Evolutionary conservation across 64 coral and sea anemone species (phyloP).

Genomic region (Dendrophyllia cribrosa): DNA sequence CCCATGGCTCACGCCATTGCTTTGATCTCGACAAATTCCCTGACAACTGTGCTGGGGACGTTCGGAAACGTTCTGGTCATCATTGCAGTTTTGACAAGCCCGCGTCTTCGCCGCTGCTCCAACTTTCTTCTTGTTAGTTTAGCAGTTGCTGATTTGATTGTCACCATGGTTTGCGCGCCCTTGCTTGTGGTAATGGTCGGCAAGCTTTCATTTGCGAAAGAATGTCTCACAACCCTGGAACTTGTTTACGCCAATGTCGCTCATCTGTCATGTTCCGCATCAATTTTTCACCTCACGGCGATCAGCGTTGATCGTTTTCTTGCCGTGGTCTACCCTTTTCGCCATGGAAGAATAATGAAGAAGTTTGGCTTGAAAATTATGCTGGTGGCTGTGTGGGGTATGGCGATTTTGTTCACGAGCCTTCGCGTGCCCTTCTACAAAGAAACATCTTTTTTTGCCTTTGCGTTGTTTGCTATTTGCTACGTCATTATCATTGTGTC

Average conservation of each 20-base stretch:
- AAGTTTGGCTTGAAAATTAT: slow-evolving; percentile 21
- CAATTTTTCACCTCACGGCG: slow-evolving; percentile 11
- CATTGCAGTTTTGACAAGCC: neutral
- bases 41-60: slow-evolving; percentile 16
- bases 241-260: neutral
- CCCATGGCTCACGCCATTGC: neutral
- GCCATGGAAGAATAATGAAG: slow-evolving; percentile 9
- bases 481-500: neutral
- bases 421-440: slow-evolving; percentile 22
- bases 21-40: neutral
- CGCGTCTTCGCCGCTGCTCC: slow-evolving; percentile 38
- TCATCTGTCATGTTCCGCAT: slow-evolving; percentile 41
- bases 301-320: too few relatives aligned
- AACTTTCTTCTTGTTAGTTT: slow-evolving; percentile 59
- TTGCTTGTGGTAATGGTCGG: slow-evolving; percentile 4
- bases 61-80: slow-evolving; percentile 35
- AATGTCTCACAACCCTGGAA: neutral
- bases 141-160: slow-evolving; percentile 46
- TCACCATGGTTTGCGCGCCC: slow-evolving; percentile 31
- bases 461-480: slow-evolving; percentile 3
- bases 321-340: too few relatives aligned
- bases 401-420: neutral
- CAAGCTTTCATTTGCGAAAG: too few relatives aligned
- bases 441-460: neutral
- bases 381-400: neutral